Conservation (phyloP, 2,113 vertebrate species). For the Laticauda colubrina region DNA sequence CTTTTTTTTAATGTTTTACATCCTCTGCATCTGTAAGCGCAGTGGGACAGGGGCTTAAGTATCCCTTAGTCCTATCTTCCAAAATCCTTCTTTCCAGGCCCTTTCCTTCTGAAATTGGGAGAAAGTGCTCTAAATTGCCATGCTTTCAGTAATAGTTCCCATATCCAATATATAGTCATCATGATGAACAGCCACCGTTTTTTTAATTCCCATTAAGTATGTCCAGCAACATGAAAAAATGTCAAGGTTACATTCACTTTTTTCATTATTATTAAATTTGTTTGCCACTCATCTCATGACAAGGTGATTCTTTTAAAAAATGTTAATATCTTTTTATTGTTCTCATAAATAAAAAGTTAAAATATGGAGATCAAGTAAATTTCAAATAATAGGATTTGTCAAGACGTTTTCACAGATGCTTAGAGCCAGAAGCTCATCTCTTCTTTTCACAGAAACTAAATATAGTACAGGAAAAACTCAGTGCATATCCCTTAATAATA, state of each 20-base stretch:
- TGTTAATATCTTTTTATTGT: neutral
- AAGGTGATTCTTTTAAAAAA: neutral
- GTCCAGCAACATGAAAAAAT: neutral
- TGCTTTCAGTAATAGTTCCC: neutral
- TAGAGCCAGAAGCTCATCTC: neutral
- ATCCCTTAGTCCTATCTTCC: neutral
- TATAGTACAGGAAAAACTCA: neutral
- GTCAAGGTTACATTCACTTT: neutral
- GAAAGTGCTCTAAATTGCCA: neutral
- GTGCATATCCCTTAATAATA: neutral
- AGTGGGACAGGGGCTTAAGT: no score
- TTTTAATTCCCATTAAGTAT: neutral
- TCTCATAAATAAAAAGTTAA: neutral
- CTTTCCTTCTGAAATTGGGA: neutral
- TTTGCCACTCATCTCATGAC: neutral
- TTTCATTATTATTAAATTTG: neutral
- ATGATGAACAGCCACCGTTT: neutral
- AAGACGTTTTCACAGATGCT: neutral
- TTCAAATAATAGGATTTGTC: neutral
- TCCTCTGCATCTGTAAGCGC: no score
- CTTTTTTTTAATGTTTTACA: no score
- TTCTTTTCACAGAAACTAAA: neutral
- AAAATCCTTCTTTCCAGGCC: neutral
- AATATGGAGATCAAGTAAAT: neutral
- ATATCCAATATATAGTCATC: neutral